Percentiles rank a stretch among this genome's conserved stretches.
Conservation (phyloP, 37 sponge, comb jelly and placozoan genomes). For the Diacarnus erythraeanus region DNA sequence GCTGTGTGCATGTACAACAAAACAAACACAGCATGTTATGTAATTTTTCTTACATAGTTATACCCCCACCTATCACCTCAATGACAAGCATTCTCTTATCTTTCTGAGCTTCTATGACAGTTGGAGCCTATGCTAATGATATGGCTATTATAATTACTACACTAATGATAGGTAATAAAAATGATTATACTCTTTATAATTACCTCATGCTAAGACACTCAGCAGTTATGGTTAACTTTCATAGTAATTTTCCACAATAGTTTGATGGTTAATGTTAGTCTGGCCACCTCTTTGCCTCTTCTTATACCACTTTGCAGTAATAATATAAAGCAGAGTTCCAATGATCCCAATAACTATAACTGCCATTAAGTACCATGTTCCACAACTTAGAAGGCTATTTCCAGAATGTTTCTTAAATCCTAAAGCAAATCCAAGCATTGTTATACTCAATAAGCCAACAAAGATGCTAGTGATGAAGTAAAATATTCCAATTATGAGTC, state of each 20-base stretch:
- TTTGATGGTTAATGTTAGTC: conserved; percentile 21
- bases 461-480: conserved; percentile 27
- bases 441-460: neutral
- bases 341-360: conserved; percentile 3
- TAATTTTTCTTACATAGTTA: too few relatives aligned
- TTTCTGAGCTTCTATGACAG: too few relatives aligned
- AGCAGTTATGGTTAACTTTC: too few relatives aligned
- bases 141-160: too few relatives aligned
- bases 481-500: conserved; percentile 48
- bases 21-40: too few relatives aligned
- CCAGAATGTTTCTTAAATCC: neutral
- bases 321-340: conserved; percentile 25
- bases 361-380: conserved; percentile 9
- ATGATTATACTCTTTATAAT: too few relatives aligned
- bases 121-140: too few relatives aligned
- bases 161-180: too few relatives aligned
- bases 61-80: too few relatives aligned
- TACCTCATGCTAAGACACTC: too few relatives aligned
- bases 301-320: conserved; percentile 29
- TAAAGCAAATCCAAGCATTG: conserved; percentile 3
- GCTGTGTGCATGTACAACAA: too few relatives aligned
- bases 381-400: conserved; percentile 35
- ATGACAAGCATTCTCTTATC: too few relatives aligned
- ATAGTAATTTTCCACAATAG: conserved; percentile 38
- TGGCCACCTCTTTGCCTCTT: conserved; percentile 48